Percentiles rank a stretch among this genome's conserved stretches.
Evolutionary conservation across 2,888 invertebrate species (phyloP).

Genomic region (Acrocera orbiculus): DNA sequence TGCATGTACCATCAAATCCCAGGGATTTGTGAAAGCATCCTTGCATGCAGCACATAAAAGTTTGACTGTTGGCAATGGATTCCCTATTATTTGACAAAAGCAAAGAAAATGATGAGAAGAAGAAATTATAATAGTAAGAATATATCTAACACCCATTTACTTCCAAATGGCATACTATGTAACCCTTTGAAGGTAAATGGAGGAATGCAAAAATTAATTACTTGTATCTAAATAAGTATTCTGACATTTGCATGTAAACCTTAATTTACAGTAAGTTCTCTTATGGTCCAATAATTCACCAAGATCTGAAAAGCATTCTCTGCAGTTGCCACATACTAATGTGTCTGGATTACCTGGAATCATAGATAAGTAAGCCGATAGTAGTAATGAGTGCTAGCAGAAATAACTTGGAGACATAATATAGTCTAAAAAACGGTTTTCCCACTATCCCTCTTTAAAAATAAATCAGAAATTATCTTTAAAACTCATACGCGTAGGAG

Average conservation of each 20-base stretch:
- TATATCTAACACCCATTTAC: neutral
- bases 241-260: slow-evolving; percentile 54
- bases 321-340: slow-evolving; percentile 61
- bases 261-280: slow-evolving; percentile 50
- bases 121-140: slow-evolving; percentile 5
- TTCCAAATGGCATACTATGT: neutral
- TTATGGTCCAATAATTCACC: slow-evolving; percentile 59
- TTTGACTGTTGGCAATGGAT: slow-evolving; percentile 30
- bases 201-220: slow-evolving; percentile 20
- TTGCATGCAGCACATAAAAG: slow-evolving; percentile 48
- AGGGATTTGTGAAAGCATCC: slow-evolving; percentile 45
- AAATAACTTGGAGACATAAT: slow-evolving; percentile 8
- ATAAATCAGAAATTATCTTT: slow-evolving; percentile 9
- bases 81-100: slow-evolving; percentile 16
- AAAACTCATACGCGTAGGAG: slow-evolving; percentile 5
- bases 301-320: slow-evolving; percentile 53
- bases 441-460: slow-evolving; percentile 14
- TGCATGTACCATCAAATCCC: slow-evolving; percentile 54
- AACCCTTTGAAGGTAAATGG: slow-evolving; percentile 2
- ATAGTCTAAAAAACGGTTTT: slow-evolving; percentile 14
- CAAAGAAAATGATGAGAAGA: slow-evolving; percentile 4
- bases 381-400: slow-evolving; percentile 1
- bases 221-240: slow-evolving; percentile 33
- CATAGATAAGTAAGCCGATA: slow-evolving; percentile 12
- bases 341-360: slow-evolving; percentile 51